Conservation (phyloP, 2,113 vertebrate genomes). For the Microcebus jonahi region DNA sequence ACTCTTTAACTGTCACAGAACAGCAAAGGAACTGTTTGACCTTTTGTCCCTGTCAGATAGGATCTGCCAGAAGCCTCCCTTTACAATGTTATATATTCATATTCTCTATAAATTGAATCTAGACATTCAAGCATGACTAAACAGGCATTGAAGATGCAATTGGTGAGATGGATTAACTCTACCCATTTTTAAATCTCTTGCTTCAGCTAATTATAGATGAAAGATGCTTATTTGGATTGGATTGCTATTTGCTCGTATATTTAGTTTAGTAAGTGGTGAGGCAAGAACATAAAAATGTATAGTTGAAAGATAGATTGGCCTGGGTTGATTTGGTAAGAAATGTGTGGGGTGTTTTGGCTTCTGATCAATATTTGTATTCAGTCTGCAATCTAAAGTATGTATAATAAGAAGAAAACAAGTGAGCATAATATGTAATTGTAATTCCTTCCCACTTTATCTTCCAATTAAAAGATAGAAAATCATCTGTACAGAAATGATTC, state of each 20-base stretch:
- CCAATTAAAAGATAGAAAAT: background rate
- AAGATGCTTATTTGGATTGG: conserved; percentile 60
- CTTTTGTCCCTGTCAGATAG: conserved; percentile 30
- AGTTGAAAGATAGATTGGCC: conserved; percentile 70
- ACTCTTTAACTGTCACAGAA: conserved; percentile 27
- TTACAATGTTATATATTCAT: background rate
- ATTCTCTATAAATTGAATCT: conserved; percentile 53
- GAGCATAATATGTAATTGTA: background rate
- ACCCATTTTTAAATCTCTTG: conserved; percentile 51
- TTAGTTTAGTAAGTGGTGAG: conserved; percentile 73
- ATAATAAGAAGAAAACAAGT: conserved; percentile 52
- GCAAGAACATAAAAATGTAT: conserved; percentile 72
- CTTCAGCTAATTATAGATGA: conserved; percentile 60
- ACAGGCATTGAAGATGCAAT: conserved; percentile 24
- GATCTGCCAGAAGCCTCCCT: conserved; percentile 42
- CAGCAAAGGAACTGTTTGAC: conserved; percentile 37
- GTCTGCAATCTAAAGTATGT: conserved; percentile 68
- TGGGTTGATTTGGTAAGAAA: conserved; percentile 69
- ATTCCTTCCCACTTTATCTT: conserved; percentile 37
- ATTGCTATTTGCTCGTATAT: conserved; percentile 66
- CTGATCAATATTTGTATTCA: conserved; percentile 73
- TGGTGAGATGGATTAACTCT: conserved; percentile 35
- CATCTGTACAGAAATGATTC: background rate
- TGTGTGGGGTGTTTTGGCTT: conserved; percentile 73
- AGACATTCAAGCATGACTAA: conserved; percentile 47